A percentile compares a stretch with the other conserved stretches of the same genome.
Conservation (phyloP, 2,888 invertebrate genomes). For the Protophormia terraenovae region DNA sequence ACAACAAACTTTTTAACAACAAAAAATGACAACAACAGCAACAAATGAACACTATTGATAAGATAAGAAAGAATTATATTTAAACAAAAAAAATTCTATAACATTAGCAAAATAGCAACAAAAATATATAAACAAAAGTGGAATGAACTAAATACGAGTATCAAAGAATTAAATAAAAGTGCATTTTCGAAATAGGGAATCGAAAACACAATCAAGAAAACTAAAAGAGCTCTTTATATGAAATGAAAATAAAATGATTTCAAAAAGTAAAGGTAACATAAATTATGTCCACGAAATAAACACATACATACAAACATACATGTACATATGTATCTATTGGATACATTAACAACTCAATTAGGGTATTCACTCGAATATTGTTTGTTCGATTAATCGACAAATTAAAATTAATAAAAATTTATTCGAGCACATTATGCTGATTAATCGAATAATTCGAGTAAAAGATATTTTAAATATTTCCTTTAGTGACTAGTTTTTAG, state of each 20-base stretch:
- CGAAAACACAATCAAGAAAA: neutral
- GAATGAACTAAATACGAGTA: constrained; percentile 47
- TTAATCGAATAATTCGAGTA: no score
- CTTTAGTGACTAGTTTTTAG: no score
- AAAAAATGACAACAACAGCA: constrained; percentile 67
- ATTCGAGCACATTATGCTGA: no score
- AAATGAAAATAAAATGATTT: neutral
- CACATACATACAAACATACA: neutral
- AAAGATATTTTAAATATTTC: no score
- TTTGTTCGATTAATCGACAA: no score
- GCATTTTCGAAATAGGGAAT: constrained; percentile 23
- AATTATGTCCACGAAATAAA: neutral
- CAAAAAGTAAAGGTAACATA: neutral
- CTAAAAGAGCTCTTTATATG: neutral
- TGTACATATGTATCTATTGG: neutral
- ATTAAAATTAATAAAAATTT: no score
- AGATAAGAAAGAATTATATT: constrained; percentile 56
- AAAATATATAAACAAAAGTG: constrained; percentile 34
- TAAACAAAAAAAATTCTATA: constrained; percentile 43
- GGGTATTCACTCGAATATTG: no score
- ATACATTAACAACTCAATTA: neutral
- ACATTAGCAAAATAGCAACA: constrained; percentile 31
- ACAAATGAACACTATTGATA: constrained; percentile 68
- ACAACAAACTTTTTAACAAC: constrained; percentile 66
- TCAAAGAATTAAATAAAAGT: constrained; percentile 5